These are phyloP conservation scores for Solea solea DNA, from an alignment of 2,113 vertebrate genomes.

Conservation along the genomic window DNA sequence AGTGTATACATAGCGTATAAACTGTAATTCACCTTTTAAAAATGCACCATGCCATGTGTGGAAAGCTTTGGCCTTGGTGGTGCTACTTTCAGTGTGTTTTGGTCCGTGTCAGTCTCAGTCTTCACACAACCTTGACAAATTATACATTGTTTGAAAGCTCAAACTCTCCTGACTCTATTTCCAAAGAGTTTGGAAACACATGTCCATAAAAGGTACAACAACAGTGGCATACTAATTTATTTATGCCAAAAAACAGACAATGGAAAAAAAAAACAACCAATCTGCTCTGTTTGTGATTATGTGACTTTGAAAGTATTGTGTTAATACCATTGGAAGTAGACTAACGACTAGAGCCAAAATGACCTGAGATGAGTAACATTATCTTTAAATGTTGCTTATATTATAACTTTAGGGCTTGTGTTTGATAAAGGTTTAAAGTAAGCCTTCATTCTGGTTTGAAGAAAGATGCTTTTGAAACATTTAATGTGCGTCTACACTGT, in stretches of 20 bases:
- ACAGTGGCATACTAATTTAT: background rate
- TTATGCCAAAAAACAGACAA: background rate
- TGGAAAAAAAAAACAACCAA: background rate
- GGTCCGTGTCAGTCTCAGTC: background rate
- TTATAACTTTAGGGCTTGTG: background rate
- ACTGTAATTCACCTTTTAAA: background rate
- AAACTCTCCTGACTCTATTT: background rate
- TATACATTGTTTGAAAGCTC: constrained; percentile 1
- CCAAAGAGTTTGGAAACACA: background rate
- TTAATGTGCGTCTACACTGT: too few relatives aligned
- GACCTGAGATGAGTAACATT: too few relatives aligned
- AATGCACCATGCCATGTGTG: background rate
- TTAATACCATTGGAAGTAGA: too few relatives aligned
- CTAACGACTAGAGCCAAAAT: too few relatives aligned
- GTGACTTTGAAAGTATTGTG: background rate
- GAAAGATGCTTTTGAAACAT: too few relatives aligned
- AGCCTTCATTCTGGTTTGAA: background rate
- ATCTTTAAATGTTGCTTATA: background rate
- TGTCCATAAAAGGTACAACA: background rate
- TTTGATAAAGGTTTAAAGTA: background rate
- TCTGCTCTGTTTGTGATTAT: too few relatives aligned
- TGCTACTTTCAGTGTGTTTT: background rate
- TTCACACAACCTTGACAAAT: background rate
- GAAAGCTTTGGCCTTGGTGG: background rate
- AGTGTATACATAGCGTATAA: background rate